Conservation (phyloP, 1,140 invertebrate genomes). For the Hestina assimilis region DNA sequence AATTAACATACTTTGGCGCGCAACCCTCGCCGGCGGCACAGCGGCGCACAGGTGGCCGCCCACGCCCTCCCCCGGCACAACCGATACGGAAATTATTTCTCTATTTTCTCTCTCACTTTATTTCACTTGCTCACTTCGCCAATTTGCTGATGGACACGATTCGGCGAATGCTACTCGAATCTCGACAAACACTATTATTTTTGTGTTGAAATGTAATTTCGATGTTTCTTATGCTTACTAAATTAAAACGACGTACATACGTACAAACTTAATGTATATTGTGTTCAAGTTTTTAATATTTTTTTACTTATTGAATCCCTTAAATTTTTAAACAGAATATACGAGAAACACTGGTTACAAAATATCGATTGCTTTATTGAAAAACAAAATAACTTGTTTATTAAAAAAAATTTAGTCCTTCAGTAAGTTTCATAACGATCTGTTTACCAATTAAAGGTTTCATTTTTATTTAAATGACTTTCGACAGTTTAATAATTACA, state of each 20-base stretch:
- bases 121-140: slow-evolving; percentile 30
- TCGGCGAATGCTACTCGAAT: not conserved
- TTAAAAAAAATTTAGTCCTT: not conserved
- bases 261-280: too few relatives aligned
- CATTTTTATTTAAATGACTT: not conserved
- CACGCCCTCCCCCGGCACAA: slow-evolving; percentile 22
- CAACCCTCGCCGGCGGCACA: slow-evolving; percentile 48
- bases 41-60: slow-evolving; percentile 53
- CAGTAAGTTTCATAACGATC: not conserved
- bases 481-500: not conserved
- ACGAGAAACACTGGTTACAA: not conserved
- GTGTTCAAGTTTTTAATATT: too few relatives aligned
- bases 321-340: not conserved
- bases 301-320: too few relatives aligned
- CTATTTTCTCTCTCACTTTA: slow-evolving; percentile 40
- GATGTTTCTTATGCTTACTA: not conserved
- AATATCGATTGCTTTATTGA: not conserved
- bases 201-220: not conserved
- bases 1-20: slow-evolving; percentile 75
- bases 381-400: not conserved
- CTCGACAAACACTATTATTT: not conserved
- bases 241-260: not conserved
- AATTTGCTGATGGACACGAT: slow-evolving; percentile 19
- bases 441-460: not conserved
- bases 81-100: slow-evolving; percentile 54